A percentile compares a stretch with the other conserved stretches of the same genome.
phyloP scores from a whole-genome alignment of 2,888 invertebrate species.

The Stegophylla sp. region DNA sequence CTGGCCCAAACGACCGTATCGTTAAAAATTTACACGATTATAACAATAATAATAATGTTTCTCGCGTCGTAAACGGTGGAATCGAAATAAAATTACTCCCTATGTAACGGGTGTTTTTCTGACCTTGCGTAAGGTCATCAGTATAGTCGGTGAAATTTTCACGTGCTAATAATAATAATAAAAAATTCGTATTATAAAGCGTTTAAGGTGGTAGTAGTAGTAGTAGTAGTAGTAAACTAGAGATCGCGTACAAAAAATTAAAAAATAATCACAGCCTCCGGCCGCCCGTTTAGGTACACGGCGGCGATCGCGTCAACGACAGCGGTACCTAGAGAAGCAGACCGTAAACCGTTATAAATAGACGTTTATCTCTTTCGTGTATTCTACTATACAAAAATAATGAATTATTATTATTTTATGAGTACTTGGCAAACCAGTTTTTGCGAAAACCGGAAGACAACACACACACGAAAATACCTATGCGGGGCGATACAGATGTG shows the following conservation, averaged over 20 bases:
- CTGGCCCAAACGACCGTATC: neutral
- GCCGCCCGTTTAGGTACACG: neutral
- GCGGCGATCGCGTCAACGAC: neutral
- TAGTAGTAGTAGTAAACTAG: neutral
- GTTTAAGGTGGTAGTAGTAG: conserved; percentile 6
- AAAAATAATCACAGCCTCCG: neutral
- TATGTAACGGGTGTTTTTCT: conserved; percentile 17
- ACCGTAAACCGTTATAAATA: conserved; percentile 41
- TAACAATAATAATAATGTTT: conserved; percentile 4
- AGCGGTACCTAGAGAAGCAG: neutral
- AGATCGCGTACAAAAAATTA: neutral
- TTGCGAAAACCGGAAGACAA: conserved; percentile 42
- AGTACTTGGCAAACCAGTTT: conserved; percentile 17
- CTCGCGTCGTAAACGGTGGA: neutral
- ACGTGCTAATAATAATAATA: conserved; percentile 9
- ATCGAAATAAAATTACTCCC: conserved; percentile 13
- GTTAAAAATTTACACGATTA: conserved; percentile 20
- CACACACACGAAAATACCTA: neutral
- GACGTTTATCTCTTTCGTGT: conserved; percentile 21
- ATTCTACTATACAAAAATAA: neutral
- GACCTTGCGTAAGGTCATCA: conserved; percentile 43
- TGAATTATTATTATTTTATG: too few relatives aligned
- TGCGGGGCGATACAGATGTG: neutral
- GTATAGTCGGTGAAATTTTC: conserved; percentile 46
- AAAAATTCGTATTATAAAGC: conserved; percentile 25